phyloP scores from a whole-genome alignment of 2,797 vertebrate genomes.

The Propithecus perrieri region DNA sequence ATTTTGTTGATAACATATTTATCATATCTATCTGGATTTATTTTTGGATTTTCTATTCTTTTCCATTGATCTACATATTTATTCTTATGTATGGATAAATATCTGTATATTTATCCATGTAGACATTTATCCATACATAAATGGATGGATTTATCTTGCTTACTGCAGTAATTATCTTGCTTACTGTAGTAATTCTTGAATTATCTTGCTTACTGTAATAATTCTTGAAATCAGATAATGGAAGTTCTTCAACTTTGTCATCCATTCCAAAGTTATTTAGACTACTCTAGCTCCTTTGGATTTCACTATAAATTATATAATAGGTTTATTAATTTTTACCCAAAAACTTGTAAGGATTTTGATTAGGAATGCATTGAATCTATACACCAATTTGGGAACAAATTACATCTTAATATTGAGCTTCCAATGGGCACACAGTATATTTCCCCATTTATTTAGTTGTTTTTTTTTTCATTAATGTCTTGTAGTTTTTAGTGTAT shows the following conservation, averaged over 20 bases:
- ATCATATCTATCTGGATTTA: neutral
- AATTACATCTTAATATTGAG: neutral
- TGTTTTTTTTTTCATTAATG: neutral
- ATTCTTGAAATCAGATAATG: conserved; percentile 19
- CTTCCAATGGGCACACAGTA: neutral
- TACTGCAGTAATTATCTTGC: no score
- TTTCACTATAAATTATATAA: neutral
- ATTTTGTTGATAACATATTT: neutral
- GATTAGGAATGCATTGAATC: neutral
- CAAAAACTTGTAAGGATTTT: neutral
- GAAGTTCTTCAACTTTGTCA: neutral
- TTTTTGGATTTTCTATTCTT: neutral
- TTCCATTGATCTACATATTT: neutral
- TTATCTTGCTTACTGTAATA: neutral
- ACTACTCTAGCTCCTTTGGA: neutral
- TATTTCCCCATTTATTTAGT: neutral
- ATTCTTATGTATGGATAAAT: neutral
- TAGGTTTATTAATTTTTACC: neutral
- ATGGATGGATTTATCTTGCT: no score
- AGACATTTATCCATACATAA: no score
- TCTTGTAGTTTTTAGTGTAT: neutral
- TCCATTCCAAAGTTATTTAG: neutral
- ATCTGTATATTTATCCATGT: no score
- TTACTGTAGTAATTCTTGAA: no score
- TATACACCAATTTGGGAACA: neutral